Percentiles rank a stretch among this genome's conserved stretches.
These are phyloP conservation scores for Drosophila sucinea DNA, from an alignment of 1,140 invertebrate species.

Conservation along the genomic window DNA sequence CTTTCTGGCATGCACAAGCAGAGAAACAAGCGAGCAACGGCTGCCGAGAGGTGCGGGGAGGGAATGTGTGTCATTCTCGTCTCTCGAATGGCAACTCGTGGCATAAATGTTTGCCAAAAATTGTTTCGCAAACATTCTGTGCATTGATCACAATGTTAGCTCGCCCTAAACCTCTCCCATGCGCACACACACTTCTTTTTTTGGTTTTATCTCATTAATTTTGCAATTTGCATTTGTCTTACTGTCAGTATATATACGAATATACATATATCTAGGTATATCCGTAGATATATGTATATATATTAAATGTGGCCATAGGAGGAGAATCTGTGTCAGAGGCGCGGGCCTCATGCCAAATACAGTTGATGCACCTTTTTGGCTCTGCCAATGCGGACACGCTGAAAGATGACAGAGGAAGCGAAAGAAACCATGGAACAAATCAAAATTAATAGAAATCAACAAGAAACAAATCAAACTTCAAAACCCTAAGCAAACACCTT, in stretches of 20 bases:
- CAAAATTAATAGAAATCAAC: not conserved
- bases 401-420: constrained; percentile 13
- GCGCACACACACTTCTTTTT: constrained; percentile 4
- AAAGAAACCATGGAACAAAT: constrained; percentile 15
- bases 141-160: constrained; percentile 48
- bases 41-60: not conserved
- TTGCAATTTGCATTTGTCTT: constrained; percentile 43
- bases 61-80: constrained; percentile 34
- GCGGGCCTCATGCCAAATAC: constrained; percentile 66
- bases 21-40: not conserved
- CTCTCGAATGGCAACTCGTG: constrained; percentile 48
- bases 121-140: constrained; percentile 65
- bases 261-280: not conserved
- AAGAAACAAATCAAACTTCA: not conserved
- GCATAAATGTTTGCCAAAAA: constrained; percentile 56
- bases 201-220: constrained; percentile 30
- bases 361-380: constrained; percentile 42
- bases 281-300: constrained; percentile 23
- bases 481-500: too few relatives aligned
- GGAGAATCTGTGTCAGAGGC: constrained; percentile 58
- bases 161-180: not conserved
- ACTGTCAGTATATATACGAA: not conserved
- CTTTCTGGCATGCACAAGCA: constrained; percentile 3
- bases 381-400: constrained; percentile 41
- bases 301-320: constrained; percentile 44